Evolutionary conservation across 2,113 vertebrate species (phyloP), one percentile per base, ranked within the genome.

Genomic region (Aramus guarauna): DNA sequence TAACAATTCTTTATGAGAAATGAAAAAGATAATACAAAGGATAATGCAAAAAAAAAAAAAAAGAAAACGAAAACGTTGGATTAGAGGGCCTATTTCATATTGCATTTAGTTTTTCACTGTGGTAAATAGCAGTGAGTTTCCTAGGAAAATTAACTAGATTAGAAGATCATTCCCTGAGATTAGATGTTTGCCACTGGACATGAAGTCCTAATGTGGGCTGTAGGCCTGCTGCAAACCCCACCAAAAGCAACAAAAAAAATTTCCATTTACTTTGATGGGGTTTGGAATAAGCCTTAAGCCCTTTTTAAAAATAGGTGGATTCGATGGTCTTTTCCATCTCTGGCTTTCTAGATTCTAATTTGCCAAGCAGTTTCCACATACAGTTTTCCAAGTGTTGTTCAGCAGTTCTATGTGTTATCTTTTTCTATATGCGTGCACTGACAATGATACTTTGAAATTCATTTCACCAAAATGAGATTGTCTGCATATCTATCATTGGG

Each of bases 1-100:
- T 93, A 97, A 97, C 94, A 97, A 68, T 60, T 94, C 23, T 93
- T 77, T 89, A 39, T 82, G 41, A 96, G 59, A 94, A 96, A 93
- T 48, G 92, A 88, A 97, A 96, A 96, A 96, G 94, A 97, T 96
- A 97, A 96, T 95, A 82, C 96, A 97, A 82, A 93, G 94, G 74
- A 95, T 87, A 72, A 92, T 58, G 52, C 50, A 50, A 79, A 67
- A 72, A 3, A 11, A 39, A 60, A 72, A 50, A 47, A 48, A 81
- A 56, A 63, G 5, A 34, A n/a, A n/a, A n/a, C n/a, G 1, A 34
- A 50, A 36, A 86, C 24, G 45, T 90, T 90, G 91, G 74, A 92
- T 80, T 73, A 39, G 4, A 4, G 9, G 62, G 36, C 6, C n/a
- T 48, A 15, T 86, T 67, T 67, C 22, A 5, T 66, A 47, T 79